Base-by-base conservation (phyloP, 1,140 invertebrate genomes). In the Ooceraea biroi region DNA sequence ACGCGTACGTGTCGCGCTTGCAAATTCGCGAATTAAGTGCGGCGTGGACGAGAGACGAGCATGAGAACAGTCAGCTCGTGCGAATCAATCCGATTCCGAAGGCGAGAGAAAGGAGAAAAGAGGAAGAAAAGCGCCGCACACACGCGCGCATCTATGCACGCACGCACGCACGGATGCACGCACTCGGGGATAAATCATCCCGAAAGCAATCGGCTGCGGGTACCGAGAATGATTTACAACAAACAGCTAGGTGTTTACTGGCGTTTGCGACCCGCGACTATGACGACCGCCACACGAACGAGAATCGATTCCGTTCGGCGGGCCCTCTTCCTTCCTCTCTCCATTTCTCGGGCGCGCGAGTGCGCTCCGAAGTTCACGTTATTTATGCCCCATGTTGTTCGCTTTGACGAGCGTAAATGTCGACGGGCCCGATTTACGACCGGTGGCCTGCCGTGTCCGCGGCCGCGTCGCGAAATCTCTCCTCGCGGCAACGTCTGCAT, bases 351-450 rank as follows among this genome's bases (percentile, higher is more conserved):
- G 12, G 2, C 63, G 73, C 36, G 41, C 72, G 83, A 78, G 60
- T 11, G 68, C 89, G 78, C 83, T 82, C 84, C 85, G 83, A 87
- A 87, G 89, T 89, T 89, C 76, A 88, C 84, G 87, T 93, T 93
- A 93, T 94, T 93, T 93, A 93, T 89, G 92, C 85, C 86, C 90
- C 91, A 89, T 92, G 91, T 93, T 91, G 92, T 93, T 91, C 91
- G 87, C 77, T 91, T 91, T 94, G 92, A 93, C 93, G 92, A 93
- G 86, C 91, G 91, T 94, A 94, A 94, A 94, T 78, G 93, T 91
- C 93, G 87, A 69, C 68, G 61, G 66, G 11, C 74, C 36, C 80
- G 88, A 93, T 94, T 94, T 93, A 94, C 88, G 89, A 84, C 82
- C 89, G 84, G 82, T 87, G 90, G 88, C 87, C 85, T 87, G 84